Conservation (phyloP, 2,888 invertebrate genomes). For the Thecocarcelia acutangulata region DNA sequence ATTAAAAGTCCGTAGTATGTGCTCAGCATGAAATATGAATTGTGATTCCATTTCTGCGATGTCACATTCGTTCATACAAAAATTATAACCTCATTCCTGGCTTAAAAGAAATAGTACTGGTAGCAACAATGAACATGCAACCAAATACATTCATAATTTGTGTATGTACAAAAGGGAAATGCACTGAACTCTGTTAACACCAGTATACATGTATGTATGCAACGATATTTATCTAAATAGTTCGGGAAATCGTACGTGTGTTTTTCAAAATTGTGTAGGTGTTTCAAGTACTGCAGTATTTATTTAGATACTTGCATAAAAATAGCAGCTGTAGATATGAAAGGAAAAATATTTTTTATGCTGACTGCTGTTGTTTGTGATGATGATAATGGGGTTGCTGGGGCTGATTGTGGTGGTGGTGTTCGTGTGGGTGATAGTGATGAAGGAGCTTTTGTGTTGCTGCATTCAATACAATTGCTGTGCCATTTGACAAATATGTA, state of each 20-base stretch:
- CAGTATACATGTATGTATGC: not conserved
- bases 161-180: slow-evolving; percentile 9
- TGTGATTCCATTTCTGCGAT: slow-evolving; percentile 47
- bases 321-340: slow-evolving; percentile 1
- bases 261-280: slow-evolving; percentile 35
- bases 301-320: slow-evolving; percentile 19
- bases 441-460: slow-evolving; percentile 34
- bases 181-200: slow-evolving; percentile 36
- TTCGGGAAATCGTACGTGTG: slow-evolving; percentile 35
- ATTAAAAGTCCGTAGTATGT: slow-evolving; percentile 57
- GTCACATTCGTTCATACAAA: slow-evolving; percentile 44
- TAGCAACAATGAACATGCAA: not conserved
- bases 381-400: too few species aligned
- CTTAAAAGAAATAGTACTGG: slow-evolving; percentile 6
- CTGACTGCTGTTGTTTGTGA: not conserved
- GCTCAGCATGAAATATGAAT: slow-evolving; percentile 58
- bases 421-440: slow-evolving; percentile 13
- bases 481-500: slow-evolving; percentile 76
- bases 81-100: not conserved
- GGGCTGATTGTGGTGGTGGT: slow-evolving; percentile 22
- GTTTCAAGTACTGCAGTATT: slow-evolving; percentile 45
- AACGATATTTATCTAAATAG: slow-evolving; percentile 29
- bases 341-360: not conserved
- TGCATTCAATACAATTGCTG: slow-evolving; percentile 74
- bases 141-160: not conserved